phyloP scores from a whole-genome alignment of 2,888 invertebrate species.

The Amiota mariae region DNA sequence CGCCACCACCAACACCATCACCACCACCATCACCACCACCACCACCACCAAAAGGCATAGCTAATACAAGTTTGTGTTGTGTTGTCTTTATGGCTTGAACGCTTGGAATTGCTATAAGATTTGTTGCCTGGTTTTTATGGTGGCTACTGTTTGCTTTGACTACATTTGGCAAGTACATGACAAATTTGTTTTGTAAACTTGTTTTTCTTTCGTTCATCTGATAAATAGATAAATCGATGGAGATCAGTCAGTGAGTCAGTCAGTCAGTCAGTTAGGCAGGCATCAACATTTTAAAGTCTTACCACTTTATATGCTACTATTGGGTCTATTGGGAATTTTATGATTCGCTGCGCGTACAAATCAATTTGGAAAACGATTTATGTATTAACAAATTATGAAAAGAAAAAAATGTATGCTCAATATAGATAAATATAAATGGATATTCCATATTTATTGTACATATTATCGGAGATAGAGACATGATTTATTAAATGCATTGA shows the following conservation, averaged over 20 bases:
- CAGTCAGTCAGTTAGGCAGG: no score
- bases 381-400: no score
- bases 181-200: slow-evolving; percentile 61
- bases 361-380: slow-evolving; percentile 4
- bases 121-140: background rate
- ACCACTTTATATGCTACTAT: background rate
- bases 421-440: no score
- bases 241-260: no score
- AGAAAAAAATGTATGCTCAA: no score
- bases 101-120: background rate
- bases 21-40: background rate
- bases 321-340: slow-evolving; percentile 12
- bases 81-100: background rate
- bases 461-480: no score
- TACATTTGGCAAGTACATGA: slow-evolving; percentile 60
- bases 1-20: background rate
- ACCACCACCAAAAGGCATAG: background rate
- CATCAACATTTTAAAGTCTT: no score
- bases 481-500: no score
- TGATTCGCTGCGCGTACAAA: slow-evolving; percentile 10
- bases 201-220: background rate
- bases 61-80: background rate
- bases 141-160: slow-evolving; percentile 28
- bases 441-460: no score
- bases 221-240: background rate